Percentiles rank a stretch among this genome's conserved stretches.
Evolutionary conservation across 2,113 vertebrate species (phyloP).

Genomic region (Tautogolabrus adspersus): DNA sequence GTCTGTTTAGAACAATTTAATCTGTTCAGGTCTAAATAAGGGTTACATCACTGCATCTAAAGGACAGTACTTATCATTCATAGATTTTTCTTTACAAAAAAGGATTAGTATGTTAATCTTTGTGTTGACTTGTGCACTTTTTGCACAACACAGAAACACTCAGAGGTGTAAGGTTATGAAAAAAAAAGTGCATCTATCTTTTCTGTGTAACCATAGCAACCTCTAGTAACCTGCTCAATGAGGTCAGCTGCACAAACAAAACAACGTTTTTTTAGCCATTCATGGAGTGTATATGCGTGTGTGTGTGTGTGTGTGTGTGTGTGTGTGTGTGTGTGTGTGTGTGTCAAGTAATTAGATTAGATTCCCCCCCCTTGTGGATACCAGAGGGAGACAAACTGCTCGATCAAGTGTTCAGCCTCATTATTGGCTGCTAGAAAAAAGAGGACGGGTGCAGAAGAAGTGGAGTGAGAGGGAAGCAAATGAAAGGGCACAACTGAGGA

Average conservation of each 20-base stretch:
- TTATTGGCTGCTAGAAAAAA: constrained; percentile 59
- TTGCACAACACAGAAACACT: constrained; percentile 6
- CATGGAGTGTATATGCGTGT: not conserved
- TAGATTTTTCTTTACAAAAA: not conserved
- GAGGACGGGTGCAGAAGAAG: constrained; percentile 61
- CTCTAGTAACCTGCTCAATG: constrained; percentile 25
- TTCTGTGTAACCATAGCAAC: constrained; percentile 54
- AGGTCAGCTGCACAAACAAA: constrained; percentile 29
- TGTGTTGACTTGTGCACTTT: constrained; percentile 1
- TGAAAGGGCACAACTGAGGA: constrained; percentile 75
- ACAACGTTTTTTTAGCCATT: constrained; percentile 5
- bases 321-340: constrained; percentile 1
- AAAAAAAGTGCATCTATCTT: not conserved
- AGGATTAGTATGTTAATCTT: not conserved
- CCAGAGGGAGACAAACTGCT: constrained; percentile 53
- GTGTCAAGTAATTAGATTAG: constrained; percentile 38
- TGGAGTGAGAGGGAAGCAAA: constrained; percentile 67
- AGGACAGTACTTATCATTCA: not conserved
- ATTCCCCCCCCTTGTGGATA: constrained; percentile 35
- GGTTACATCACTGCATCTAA: not conserved
- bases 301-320: constrained; percentile 17
- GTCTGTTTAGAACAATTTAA: not conserved
- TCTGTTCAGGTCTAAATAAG: not conserved
- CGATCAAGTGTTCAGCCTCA: constrained; percentile 71
- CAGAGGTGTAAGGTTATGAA: constrained; percentile 18